These are phyloP conservation scores for Thymelicus acteon DNA, from an alignment of 2,888 invertebrate species.

Conservation along the genomic window DNA sequence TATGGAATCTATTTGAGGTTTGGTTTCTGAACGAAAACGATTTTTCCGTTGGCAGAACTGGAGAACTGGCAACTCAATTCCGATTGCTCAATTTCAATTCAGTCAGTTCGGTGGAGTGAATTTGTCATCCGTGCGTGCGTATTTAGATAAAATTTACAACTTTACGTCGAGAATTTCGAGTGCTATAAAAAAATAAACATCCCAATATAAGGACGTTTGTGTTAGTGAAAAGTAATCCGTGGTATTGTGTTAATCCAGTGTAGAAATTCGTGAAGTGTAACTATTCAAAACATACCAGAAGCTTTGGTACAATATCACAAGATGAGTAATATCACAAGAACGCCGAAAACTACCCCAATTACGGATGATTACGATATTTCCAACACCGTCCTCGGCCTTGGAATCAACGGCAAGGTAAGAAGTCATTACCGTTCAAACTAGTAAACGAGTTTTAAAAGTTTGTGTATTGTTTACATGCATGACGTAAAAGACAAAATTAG, in stretches of 20 bases:
- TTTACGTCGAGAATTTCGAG: slow-evolving; percentile 16
- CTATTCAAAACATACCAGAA: slow-evolving; percentile 21
- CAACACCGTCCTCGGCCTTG: slow-evolving; percentile 96
- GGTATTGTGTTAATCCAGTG: slow-evolving; percentile 50
- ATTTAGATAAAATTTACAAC: slow-evolving; percentile 39
- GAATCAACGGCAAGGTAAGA: slow-evolving; percentile 96
- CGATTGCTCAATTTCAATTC: neutral
- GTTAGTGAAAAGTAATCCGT: slow-evolving; percentile 37
- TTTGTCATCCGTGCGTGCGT: slow-evolving; percentile 34
- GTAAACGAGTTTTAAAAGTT: slow-evolving; percentile 24
- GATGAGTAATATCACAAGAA: slow-evolving; percentile 74
- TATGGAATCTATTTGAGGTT: too few species aligned
- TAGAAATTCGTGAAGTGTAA: slow-evolving; percentile 38
- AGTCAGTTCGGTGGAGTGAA: slow-evolving; percentile 29
- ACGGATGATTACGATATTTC: slow-evolving; percentile 96
- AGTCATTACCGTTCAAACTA: slow-evolving; percentile 44
- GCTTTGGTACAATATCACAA: slow-evolving; percentile 42
- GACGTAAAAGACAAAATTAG: slow-evolving; percentile 53
- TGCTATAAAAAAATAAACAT: slow-evolving; percentile 21
- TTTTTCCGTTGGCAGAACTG: slow-evolving; percentile 26
- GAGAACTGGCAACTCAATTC: neutral
- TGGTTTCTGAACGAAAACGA: too few species aligned
- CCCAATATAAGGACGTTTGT: slow-evolving; percentile 1
- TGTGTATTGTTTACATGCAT: slow-evolving; percentile 55
- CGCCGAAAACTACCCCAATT: slow-evolving; percentile 92